Conservation (phyloP, 2,113 vertebrate species). For the Glaucidium brasilianum region DNA sequence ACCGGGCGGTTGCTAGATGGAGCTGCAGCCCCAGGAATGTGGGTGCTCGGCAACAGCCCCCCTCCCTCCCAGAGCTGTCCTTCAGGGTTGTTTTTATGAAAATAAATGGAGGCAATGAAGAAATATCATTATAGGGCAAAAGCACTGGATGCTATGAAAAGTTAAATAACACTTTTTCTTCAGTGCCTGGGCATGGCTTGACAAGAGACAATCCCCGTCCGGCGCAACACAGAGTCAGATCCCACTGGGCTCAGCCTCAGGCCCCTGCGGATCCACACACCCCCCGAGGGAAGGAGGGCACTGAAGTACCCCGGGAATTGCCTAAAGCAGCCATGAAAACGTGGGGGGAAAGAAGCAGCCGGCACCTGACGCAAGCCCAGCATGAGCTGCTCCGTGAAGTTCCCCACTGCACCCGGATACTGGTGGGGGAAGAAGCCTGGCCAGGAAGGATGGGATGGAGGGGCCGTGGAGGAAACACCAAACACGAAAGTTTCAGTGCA, state of each 20-base stretch:
- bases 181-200: accelerated
- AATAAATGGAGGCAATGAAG: neutral
- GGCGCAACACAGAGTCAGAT: accelerated
- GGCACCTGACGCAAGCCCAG: accelerated
- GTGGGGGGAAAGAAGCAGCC: neutral
- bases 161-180: neutral
- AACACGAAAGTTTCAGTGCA: accelerated
- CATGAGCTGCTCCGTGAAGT: accelerated
- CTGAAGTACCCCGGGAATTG: neutral
- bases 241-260: neutral
- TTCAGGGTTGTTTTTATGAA: neutral
- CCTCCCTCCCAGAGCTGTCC: neutral
- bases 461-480: accelerated
- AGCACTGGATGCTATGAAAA: neutral
- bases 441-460: neutral
- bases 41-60: neutral
- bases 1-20: constrained; percentile 49
- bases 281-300: neutral
- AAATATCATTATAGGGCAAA: neutral
- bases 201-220: neutral
- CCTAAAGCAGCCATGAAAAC: accelerated
- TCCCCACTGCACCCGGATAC: accelerated
- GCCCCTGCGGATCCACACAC: accelerated
- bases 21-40: constrained; percentile 72
- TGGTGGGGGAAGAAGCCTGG: accelerated